Conservation (phyloP, 2,797 vertebrate genomes). For the Xenops minutus region DNA sequence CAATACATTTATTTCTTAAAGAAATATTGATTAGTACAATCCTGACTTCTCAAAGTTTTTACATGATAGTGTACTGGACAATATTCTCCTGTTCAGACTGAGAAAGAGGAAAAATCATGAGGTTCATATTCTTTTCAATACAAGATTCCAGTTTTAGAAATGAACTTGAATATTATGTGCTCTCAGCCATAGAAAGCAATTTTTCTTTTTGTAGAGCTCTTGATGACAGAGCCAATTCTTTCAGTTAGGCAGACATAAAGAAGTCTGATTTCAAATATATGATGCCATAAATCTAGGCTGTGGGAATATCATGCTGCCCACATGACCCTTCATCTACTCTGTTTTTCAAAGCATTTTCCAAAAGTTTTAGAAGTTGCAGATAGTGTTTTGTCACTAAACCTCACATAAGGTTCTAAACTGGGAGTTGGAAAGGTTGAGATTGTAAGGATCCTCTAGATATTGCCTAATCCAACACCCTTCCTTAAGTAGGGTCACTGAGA, state of each 20-base stretch:
- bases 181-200: conserved; percentile 1
- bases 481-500: rapidly evolving
- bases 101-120: conserved; percentile 5
- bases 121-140: not conserved
- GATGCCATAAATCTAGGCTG: not conserved
- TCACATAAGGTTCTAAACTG: not conserved
- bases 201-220: conserved; percentile 26
- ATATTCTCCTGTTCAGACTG: not conserved
- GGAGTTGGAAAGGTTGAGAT: not conserved
- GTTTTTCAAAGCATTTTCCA: not conserved
- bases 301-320: not conserved
- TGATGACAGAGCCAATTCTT: conserved; percentile 2
- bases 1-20: not conserved
- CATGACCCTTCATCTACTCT: not conserved
- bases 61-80: not conserved
- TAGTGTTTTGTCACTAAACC: not conserved
- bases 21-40: not conserved
- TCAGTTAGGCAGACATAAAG: not conserved
- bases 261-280: conserved; percentile 43
- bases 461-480: rapidly evolving
- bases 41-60: not conserved
- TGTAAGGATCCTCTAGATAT: not conserved
- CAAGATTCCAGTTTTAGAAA: conserved; percentile 41
- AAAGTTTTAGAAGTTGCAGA: not conserved
- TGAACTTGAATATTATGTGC: conserved; percentile 12